Evolutionary conservation across 2,888 invertebrate species (phyloP).

Genomic region (Sisyra nigra): DNA sequence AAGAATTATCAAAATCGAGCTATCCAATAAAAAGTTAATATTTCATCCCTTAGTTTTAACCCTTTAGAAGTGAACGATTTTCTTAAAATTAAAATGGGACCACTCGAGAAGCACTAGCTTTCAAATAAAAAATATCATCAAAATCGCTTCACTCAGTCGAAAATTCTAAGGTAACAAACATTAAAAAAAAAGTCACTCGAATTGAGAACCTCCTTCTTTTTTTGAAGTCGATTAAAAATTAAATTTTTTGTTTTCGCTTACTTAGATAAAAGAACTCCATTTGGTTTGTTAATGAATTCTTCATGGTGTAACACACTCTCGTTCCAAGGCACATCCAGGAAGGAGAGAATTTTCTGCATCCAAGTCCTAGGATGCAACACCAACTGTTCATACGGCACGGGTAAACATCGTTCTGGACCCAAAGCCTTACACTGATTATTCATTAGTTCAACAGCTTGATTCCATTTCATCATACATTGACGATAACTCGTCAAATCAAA

Average conservation of each 20-base stretch:
- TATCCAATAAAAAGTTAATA: no score
- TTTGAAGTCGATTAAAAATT: no score
- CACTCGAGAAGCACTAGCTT: no score
- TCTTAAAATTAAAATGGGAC: no score
- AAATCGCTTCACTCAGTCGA: no score
- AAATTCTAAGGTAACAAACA: no score
- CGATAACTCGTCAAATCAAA: slow-evolving; percentile 89
- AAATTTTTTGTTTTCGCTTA: no score
- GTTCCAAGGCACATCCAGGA: slow-evolving; percentile 88
- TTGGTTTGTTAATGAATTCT: slow-evolving; percentile 87
- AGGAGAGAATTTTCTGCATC: slow-evolving; percentile 74
- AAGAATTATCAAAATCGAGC: no score
- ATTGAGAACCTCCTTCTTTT: no score
- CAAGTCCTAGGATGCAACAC: slow-evolving; percentile 84
- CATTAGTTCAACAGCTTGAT: slow-evolving; percentile 89
- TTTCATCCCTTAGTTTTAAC: no score
- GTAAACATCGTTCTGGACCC: slow-evolving; percentile 58
- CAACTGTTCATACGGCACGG: slow-evolving; percentile 92
- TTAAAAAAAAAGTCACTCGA: background rate
- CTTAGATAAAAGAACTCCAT: slow-evolving; percentile 91
- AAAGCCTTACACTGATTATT: slow-evolving; percentile 79
- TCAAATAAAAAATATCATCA: no score
- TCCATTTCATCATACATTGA: slow-evolving; percentile 94
- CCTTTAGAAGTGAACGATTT: no score
- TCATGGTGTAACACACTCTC: slow-evolving; percentile 95